Evolutionary conservation across 2,797 vertebrate genomes (phyloP).

Genomic region (Poeciliopsis paucimaculata): DNA sequence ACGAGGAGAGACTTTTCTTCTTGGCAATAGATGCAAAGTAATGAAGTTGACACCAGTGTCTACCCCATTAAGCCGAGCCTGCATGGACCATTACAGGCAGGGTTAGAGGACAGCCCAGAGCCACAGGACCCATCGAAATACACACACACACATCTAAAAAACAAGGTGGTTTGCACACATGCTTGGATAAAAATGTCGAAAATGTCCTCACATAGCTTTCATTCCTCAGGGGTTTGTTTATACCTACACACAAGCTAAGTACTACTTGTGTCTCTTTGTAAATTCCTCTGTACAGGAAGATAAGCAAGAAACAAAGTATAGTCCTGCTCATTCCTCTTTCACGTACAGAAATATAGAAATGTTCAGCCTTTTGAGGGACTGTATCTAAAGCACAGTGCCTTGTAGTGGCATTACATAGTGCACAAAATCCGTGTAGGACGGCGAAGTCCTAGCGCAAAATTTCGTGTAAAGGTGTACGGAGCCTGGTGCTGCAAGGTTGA

Average conservation of each 20-base stretch:
- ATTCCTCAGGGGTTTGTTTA: constrained; percentile 47
- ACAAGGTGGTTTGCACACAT: constrained; percentile 9
- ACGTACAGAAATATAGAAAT: not conserved
- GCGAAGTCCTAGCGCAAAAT: no score
- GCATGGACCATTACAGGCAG: constrained; percentile 82
- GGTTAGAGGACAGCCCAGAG: constrained; percentile 81
- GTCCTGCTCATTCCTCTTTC: not conserved
- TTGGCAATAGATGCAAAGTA: constrained; percentile 78
- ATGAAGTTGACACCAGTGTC: constrained; percentile 82
- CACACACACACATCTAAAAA: constrained; percentile 41
- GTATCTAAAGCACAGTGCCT: not conserved
- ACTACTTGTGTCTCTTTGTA: constrained; percentile 15
- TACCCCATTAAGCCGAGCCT: constrained; percentile 82
- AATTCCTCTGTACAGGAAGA: constrained; percentile 28
- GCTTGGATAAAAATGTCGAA: constrained; percentile 31
- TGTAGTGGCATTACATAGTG: not conserved
- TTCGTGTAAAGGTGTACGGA: no score
- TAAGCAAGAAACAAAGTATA: constrained; percentile 17
- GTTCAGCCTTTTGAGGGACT: not conserved
- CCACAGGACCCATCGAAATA: constrained; percentile 62
- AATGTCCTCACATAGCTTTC: constrained; percentile 48
- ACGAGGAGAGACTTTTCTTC: constrained; percentile 64
- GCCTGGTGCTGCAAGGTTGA: no score
- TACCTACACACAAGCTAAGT: constrained; percentile 31
- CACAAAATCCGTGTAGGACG: no score